Percentiles rank a stretch among this genome's conserved stretches.
Conservation (phyloP, 1,140 invertebrate genomes). For the Dreissena polymorpha region DNA sequence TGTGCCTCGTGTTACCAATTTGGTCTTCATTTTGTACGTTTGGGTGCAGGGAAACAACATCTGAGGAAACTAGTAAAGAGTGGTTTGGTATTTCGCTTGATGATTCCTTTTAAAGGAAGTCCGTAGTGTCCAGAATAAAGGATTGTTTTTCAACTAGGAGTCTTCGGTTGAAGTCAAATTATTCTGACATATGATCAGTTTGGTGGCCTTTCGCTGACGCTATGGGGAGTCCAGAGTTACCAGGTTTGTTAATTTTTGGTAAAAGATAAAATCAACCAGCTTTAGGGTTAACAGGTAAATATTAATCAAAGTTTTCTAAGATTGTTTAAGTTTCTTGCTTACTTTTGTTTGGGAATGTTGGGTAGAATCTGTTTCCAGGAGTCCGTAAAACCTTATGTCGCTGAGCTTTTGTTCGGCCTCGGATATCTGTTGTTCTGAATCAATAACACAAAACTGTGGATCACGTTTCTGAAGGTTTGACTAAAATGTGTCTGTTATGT, state of each 20-base stretch:
- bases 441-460: not conserved
- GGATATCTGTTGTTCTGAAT: slow-evolving; percentile 23
- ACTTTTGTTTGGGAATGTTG: slow-evolving; percentile 12
- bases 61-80: no score
- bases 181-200: slow-evolving; percentile 33
- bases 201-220: slow-evolving; percentile 16
- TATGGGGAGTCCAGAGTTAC: slow-evolving; percentile 47
- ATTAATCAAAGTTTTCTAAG: not conserved
- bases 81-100: no score
- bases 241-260: slow-evolving; percentile 44
- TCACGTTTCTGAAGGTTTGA: not conserved
- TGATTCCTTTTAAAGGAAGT: not conserved
- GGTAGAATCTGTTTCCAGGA: not conserved
- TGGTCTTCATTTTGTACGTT: no score
- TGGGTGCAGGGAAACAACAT: no score
- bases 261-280: slow-evolving; percentile 22
- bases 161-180: not conserved
- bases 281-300: not conserved
- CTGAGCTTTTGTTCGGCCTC: slow-evolving; percentile 36
- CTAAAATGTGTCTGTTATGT: no score
- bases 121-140: slow-evolving; percentile 10
- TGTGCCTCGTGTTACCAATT: no score
- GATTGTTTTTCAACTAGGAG: not conserved
- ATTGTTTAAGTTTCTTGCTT: not conserved
- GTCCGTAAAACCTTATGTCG: slow-evolving; percentile 14